Evolutionary conservation across 1,140 invertebrate species (phyloP), one percentile per base, ranked within the genome.

Genomic region (Maconellicoccus hirsutus): DNA sequence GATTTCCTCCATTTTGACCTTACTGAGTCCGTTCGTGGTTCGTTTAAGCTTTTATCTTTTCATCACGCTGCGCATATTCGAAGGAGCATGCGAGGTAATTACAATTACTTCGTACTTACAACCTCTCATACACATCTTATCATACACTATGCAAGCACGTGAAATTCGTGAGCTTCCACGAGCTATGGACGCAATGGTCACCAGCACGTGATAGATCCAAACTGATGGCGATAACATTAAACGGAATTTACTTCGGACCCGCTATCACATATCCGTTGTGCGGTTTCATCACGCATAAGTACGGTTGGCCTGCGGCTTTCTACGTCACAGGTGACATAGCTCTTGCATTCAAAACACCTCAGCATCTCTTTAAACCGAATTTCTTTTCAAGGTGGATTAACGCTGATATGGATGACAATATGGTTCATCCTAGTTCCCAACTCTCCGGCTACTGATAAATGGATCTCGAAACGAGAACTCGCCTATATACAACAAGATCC

Each of bases 231-330:
- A 81, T 89, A 75, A 86, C 89, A 0, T 91, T 91, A 79, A 89
- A 59, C 63, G 33, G 77, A 76, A 71, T 77, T 78, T 71, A 79
- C 74, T 4, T 80, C 2, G 81, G 80, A 6, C 82, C 81, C 0
- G 80, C 84, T 2, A 71, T 83, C 10, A 79, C 79, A 0, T 78
- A 83, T 61, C 82, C 83, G 33, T 26, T 83, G 1, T 79, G 77
- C 70, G 83, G 83, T 26, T 74, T 80, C 10, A 71, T 84, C 1
- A 76, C 79, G 2, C 78, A 75, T 8, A 61, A 74, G 1, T 72
- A 87, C 23, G 91, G 91, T 10, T 96, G 93, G 93, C 84, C 86
- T 0, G 88, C 88, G 22, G 88, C 94, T 25, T 96, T 95, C 78
- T 96, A 94, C 77, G 84, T 92, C 0, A 93, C 92, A 78, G 92